Evolutionary conservation across 2,888 invertebrate genomes (phyloP), one percentile per base, ranked within the genome.

Genomic region (Villa cingulata): DNA sequence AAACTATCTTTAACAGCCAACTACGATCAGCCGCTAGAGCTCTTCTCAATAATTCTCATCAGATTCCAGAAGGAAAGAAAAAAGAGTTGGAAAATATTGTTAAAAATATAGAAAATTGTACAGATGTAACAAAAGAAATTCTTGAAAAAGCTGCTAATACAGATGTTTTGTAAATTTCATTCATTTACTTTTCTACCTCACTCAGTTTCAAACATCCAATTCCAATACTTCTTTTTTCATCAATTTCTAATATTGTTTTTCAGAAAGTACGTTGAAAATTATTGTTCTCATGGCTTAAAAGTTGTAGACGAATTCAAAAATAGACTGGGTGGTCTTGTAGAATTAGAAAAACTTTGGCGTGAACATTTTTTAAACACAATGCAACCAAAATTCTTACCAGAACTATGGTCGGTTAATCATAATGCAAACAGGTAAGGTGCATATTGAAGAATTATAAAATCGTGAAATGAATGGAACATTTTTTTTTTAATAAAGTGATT

Each of bases 401-500:
- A 73, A 2, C 67, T 82, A 44, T 89, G 89, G 89, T 86, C 86
- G 23, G 70, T 85, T 19, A 77, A 75, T 56, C 83, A 84, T 63
- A 80, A 79, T 61, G 77, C 78, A 55, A 73, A 83, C 59, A 74
- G 80, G 74, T 74, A 62, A 32, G 3, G 9, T 32, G n/a, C n/a
- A n/a, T n/a, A n/a, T n/a, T n/a, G n/a, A n/a, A n/a, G n/a, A n/a
- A n/a, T n/a, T n/a, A n/a, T n/a, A n/a, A n/a, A n/a, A n/a, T n/a
- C n/a, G n/a, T n/a, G n/a, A n/a, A n/a, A n/a, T n/a, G n/a, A n/a
- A n/a, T 17, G 18, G 18, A 39, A 16, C 15, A 19, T 17, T 5
- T 16, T 23, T 6, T 23, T 23, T 23, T 6, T 7, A 23, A 6
- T 23, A 7, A 32, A 32, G 29, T 32, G 29, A 9, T 32, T 32